Evolutionary conservation across 2,113 vertebrate genomes (phyloP).

Genomic region (Meles meles): DNA sequence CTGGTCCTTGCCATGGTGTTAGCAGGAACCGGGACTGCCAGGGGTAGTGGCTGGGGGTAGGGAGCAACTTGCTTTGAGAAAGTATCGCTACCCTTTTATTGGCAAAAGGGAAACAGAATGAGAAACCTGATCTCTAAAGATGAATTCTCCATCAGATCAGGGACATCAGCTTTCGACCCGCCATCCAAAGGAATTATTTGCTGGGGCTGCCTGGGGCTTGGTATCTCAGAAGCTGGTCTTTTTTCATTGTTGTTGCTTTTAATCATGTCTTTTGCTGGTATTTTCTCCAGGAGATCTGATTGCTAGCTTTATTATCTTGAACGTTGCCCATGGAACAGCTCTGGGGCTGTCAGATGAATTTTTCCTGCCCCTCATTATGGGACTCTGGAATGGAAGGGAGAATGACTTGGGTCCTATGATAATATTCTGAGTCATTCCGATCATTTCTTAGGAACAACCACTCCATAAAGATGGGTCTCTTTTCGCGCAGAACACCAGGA

Average conservation of each 20-base stretch:
- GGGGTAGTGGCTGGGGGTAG: rapidly evolving
- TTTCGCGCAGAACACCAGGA: not conserved
- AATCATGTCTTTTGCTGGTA: not conserved
- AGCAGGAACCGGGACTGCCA: too few relatives aligned
- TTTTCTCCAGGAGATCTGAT: not conserved
- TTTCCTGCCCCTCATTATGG: not conserved
- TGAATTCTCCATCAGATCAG: not conserved
- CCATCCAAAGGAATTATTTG: not conserved
- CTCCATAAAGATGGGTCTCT: not conserved
- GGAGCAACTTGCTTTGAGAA: not conserved
- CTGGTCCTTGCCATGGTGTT: not conserved
- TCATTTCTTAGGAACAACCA: not conserved
- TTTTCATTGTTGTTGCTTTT: not conserved
- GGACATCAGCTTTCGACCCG: not conserved
- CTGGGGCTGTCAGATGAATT: not conserved
- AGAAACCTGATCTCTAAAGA: not conserved
- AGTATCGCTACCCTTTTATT: not conserved
- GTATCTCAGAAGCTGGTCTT: not conserved
- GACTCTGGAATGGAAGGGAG: not conserved
- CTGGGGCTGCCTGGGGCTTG: not conserved
- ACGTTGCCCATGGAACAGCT: not conserved
- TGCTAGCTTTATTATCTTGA: not conserved
- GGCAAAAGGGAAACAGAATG: not conserved
- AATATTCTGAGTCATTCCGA: not conserved
- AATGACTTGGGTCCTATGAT: not conserved